These are phyloP conservation scores for Rotaria socialis DNA, from an alignment of 2,888 invertebrate species.

Conservation along the genomic window DNA sequence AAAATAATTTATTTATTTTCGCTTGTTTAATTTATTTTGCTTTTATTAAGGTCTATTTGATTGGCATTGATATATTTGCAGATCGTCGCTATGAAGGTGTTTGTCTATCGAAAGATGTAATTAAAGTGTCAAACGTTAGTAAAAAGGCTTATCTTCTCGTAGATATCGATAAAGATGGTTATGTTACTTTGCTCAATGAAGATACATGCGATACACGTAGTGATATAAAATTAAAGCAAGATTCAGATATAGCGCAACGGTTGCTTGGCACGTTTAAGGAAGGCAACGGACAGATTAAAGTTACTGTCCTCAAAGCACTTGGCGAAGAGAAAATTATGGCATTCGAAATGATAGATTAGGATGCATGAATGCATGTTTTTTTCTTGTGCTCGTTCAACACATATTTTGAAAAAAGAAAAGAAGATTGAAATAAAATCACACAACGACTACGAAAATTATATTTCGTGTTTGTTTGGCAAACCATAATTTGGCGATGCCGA, in stretches of 20 bases:
- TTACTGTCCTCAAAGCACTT: conserved; percentile 22
- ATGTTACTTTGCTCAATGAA: neutral
- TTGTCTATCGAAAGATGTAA: no score
- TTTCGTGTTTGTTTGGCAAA: no score
- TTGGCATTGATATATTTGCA: conserved; percentile 17
- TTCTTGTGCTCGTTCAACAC: neutral
- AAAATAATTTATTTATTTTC: neutral
- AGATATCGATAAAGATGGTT: neutral
- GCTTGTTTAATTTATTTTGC: neutral
- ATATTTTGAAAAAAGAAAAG: neutral
- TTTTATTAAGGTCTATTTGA: neutral
- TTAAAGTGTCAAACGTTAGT: neutral
- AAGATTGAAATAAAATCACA: neutral
- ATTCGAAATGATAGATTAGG: neutral
- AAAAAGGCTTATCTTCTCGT: neutral
- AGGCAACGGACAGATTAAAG: neutral
- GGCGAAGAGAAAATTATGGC: neutral
- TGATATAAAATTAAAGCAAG: neutral
- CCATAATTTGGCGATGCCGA: no score
- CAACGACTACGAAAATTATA: no score
- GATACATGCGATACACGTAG: neutral
- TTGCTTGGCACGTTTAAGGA: neutral
- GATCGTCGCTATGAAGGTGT: neutral
- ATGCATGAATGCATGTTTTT: neutral
- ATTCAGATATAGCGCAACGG: neutral